Evolutionary conservation across 2,797 vertebrate species (phyloP).

Genomic region (Myotis myotis): DNA sequence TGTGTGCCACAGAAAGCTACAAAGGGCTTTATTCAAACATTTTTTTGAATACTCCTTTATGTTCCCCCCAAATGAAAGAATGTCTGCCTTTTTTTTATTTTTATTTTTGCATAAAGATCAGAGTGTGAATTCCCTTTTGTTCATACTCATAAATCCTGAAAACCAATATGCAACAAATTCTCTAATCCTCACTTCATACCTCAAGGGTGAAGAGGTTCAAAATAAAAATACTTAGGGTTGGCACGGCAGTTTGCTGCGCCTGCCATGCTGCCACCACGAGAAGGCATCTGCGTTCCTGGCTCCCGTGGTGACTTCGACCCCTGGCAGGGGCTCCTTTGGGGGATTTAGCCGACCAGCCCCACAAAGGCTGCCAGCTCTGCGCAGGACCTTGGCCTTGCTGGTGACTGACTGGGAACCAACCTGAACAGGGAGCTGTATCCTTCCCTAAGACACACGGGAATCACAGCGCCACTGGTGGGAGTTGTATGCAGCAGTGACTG

Average conservation of each 20-base stretch:
- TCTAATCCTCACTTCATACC: slow-evolving; percentile 85
- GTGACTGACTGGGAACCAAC: slow-evolving; percentile 26
- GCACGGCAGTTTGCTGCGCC: slow-evolving; percentile 42
- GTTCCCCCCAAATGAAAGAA: slow-evolving; percentile 82
- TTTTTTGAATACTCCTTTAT: slow-evolving; percentile 85
- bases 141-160: slow-evolving; percentile 83
- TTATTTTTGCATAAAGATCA: slow-evolving; percentile 80
- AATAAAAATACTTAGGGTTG: slow-evolving; percentile 74
- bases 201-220: slow-evolving; percentile 79
- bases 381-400: slow-evolving; percentile 29
- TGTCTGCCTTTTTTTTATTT: slow-evolving; percentile 65
- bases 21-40: slow-evolving; percentile 83
- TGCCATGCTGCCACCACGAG: slow-evolving; percentile 34
- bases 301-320: slow-evolving; percentile 56
- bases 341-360: not conserved
- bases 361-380: slow-evolving; percentile 1
- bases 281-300: slow-evolving; percentile 53
- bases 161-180: slow-evolving; percentile 81
- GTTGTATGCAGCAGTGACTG: too few species aligned
- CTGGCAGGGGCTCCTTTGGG: slow-evolving; percentile 61
- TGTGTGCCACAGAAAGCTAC: slow-evolving; percentile 82
- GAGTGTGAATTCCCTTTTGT: slow-evolving; percentile 84
- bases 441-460: not conserved
- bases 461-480: not conserved
- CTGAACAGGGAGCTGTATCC: slow-evolving; percentile 9